Base-by-base conservation (phyloP, 2,113 vertebrate genomes). In the Boulengeromyrus knoepffleri region DNA sequence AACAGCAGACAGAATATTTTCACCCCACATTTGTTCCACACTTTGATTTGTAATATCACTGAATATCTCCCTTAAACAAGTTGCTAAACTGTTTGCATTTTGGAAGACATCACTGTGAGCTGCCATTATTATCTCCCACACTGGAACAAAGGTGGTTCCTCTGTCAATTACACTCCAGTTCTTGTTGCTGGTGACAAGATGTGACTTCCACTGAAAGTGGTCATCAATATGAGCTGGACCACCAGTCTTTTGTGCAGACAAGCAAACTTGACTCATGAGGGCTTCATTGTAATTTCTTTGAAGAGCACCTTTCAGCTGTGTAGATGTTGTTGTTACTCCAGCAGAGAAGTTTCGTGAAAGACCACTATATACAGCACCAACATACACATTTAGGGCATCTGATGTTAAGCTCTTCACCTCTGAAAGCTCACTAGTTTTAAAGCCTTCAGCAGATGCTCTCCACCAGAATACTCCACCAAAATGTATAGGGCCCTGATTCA, bases 151-250 rank as follows among this genome's bases (percentile, higher is more conserved):
- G 5, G 92, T 77, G 66, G 85, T 80, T 7, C 94, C 93, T 1
- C 91, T 89, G 89, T 96, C 95, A 0, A 95, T 95, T 8, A 96
- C 88, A 36, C 47, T 89, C 95, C 94, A 96, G 1, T 91, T 95
- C 47, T 90, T 70, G 89, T 95, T 96, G 66, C 36, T 93, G 1
- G 87, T 77, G 24, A 88, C 0, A 0, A 96, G 94, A 2, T 92
- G 92, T 2, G 10, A 0, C 90, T 92, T 95, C 96, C 95, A 96
- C 27, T 92, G 91, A 0, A n/a, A 0, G 47, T 94, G 88, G 6
- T 45, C 90, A 87, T 92, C 84, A 0, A 53, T 87, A 56, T 91
- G 92, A 49, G 91, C 2, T 39, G 94, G 94, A 3, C 95, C 95
- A 9, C 95, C 95, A 8, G 86, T 95, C 19, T 91, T 92, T 52